A percentile compares a stretch with the other conserved stretches of the same genome.
phyloP scores from a whole-genome alignment of 2,113 vertebrate genomes.

The Nibea coibor region DNA sequence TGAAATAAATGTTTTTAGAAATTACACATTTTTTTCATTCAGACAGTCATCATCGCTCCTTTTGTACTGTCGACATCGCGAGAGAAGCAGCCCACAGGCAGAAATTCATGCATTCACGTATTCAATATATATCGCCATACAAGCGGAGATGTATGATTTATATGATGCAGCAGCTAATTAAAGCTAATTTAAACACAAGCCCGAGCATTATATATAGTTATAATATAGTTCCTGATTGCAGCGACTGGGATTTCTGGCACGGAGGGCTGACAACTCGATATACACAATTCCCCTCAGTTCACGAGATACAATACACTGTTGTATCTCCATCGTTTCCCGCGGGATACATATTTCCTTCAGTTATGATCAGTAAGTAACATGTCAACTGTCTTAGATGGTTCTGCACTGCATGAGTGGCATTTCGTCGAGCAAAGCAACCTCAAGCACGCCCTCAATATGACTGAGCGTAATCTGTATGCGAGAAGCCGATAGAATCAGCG shows the following conservation, averaged over 20 bases:
- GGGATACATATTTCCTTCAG: background rate
- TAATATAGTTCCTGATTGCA: slow-evolving; percentile 1
- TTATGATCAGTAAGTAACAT: slow-evolving; percentile 19
- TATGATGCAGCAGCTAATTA: background rate
- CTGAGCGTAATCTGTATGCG: background rate
- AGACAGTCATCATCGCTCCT: background rate
- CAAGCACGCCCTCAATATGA: background rate
- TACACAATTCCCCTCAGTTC: slow-evolving; percentile 29
- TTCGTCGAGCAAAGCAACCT: background rate
- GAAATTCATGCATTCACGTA: background rate
- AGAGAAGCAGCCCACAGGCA: background rate
- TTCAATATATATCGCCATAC: slow-evolving; percentile 13
- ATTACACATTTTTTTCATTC: slow-evolving; percentile 10
- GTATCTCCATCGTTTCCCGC: no score
- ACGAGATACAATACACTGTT: slow-evolving; percentile 10
- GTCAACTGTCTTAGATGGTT: background rate
- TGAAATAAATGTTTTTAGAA: slow-evolving; percentile 28
- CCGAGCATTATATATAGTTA: no score
- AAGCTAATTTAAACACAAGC: slow-evolving; percentile 40
- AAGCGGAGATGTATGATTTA: slow-evolving; percentile 27
- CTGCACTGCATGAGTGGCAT: background rate
- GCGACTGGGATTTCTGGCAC: slow-evolving; percentile 15
- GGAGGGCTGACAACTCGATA: slow-evolving; percentile 27
- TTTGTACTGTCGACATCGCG: background rate
- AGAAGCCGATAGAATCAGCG: background rate